phyloP scores from a whole-genome alignment of 2,113 vertebrate genomes.

The Lophius piscatorius region DNA sequence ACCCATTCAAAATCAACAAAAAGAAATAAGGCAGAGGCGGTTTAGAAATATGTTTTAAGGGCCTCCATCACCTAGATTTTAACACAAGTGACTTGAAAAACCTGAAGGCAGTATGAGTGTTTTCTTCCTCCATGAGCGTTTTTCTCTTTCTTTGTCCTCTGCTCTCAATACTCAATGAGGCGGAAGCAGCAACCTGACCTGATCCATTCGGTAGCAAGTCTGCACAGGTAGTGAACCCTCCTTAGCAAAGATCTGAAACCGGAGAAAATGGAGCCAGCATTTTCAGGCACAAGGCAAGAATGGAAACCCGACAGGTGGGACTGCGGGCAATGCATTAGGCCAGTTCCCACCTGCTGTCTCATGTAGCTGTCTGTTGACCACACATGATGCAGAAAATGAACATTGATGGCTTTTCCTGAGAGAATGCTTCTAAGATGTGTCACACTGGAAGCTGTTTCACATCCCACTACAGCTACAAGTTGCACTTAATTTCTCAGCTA shows the following conservation, averaged over 20 bases:
- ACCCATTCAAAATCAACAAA: background rate
- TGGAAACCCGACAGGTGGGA: constrained; percentile 64
- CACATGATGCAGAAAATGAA: constrained; percentile 68
- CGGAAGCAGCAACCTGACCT: constrained; percentile 56
- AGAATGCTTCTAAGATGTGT: constrained; percentile 21
- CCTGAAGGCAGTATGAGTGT: constrained; percentile 41
- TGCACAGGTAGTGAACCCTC: constrained; percentile 61
- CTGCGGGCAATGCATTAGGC: constrained; percentile 60
- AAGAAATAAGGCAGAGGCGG: too few species aligned
- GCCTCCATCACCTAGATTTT: background rate
- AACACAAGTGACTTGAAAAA: constrained; percentile 14
- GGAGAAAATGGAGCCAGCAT: constrained; percentile 56
- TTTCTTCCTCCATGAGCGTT: constrained; percentile 29
- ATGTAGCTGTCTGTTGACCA: constrained; percentile 67
- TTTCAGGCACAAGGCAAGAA: constrained; percentile 60
- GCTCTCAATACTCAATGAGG: constrained; percentile 33
- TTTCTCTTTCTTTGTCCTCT: constrained; percentile 33
- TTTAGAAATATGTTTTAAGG: background rate
- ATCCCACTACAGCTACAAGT: background rate
- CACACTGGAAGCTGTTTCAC: constrained; percentile 17
- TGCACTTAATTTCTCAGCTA: constrained; percentile 11
- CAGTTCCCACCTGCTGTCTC: constrained; percentile 52
- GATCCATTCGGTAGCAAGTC: constrained; percentile 53
- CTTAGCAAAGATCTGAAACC: constrained; percentile 43
- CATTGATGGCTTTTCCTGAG: constrained; percentile 53